Evolutionary conservation across 1,140 invertebrate genomes (phyloP), one percentile per base, ranked within the genome.

Genomic region (Phymastichus coffea): DNA sequence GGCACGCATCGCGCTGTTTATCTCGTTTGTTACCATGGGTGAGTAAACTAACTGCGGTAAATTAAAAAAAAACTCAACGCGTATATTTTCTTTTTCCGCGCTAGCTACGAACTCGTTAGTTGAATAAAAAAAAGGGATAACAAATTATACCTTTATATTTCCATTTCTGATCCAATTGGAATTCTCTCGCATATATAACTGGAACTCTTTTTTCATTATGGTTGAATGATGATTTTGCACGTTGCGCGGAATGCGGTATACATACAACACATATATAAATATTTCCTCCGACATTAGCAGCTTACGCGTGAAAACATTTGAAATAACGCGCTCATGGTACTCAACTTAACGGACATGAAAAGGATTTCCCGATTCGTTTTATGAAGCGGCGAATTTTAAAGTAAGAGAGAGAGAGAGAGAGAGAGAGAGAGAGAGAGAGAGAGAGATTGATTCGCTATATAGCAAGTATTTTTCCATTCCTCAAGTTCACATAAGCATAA

Each of bases 21-120:
- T 62, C 41, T 47, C 40, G 26, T 46, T 59, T 26, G 41, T 68
- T 55, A 38, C 60, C 47, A 57, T 70, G 41, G 70, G 70, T 72
- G 61, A 72, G 66, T 68, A 64, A 58, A 57, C 30, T 26, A n/a
- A 9, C 12, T 15, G 12, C 22, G 6, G 6, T 20, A 12, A 12
- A 43, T 17, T 43, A 20, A 43, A 17, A 20, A 17, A 20, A 1
- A 10, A 43, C 2, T n/a, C n/a, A 4, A 41, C 9, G 19, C 14
- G 17, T 9, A 41, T 41, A 10, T 2, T 17, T 41, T 41, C 19
- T 43, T 43, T n/a, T 3, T 28, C 9, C 23, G 4, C 19, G 15
- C 19, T 30, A 48, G 28, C 33, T 30, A 9, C 3, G n/a, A 6
- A 17, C 25, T 30, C 28, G 28, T 48, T 30, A 30, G 20, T 30